A percentile compares a stretch with the other conserved stretches of the same genome.
Evolutionary conservation across 1,140 invertebrate species (phyloP).

Genomic region (Drosophila pandora): DNA sequence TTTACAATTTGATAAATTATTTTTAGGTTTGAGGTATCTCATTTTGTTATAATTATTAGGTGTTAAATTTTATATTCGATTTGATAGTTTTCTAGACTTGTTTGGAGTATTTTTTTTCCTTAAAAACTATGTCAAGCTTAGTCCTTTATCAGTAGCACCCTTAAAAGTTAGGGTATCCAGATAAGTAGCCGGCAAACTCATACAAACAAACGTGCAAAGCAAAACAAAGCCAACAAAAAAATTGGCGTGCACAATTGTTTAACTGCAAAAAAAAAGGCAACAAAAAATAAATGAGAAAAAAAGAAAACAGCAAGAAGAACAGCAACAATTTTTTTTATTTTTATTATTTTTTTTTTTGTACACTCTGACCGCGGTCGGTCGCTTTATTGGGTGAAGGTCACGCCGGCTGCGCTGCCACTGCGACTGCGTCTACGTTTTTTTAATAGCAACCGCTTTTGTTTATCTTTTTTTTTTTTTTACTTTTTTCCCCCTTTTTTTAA

Average conservation of each 20-base stretch:
- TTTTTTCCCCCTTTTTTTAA: conserved; percentile 10
- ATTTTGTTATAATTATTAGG: too few relatives aligned
- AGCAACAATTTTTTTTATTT: conserved; percentile 27
- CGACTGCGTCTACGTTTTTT: conserved; percentile 43
- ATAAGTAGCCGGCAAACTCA: conserved; percentile 36
- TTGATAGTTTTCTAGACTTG: too few relatives aligned
- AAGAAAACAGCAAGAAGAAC: conserved; percentile 9
- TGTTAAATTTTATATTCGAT: too few relatives aligned
- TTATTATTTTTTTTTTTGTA: conserved; percentile 32
- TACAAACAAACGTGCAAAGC: conserved; percentile 20
- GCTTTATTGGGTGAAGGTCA: conserved; percentile 79
- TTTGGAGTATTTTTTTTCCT: too few relatives aligned
- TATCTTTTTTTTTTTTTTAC: conserved; percentile 15
- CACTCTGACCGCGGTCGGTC: conserved; percentile 62
- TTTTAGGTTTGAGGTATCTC: too few relatives aligned
- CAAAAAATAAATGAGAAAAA: neutral
- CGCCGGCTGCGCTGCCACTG: conserved; percentile 47
- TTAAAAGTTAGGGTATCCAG: conserved; percentile 23
- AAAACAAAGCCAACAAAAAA: conserved; percentile 28
- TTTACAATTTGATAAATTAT: too few relatives aligned
- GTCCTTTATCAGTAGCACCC: too few relatives aligned
- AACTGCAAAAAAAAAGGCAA: conserved; percentile 45
- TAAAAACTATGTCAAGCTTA: too few relatives aligned
- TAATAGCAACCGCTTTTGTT: conserved; percentile 44
- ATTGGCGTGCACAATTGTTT: conserved; percentile 60